Conservation (phyloP, 1,140 invertebrate species). For the Lepidurus apus region DNA sequence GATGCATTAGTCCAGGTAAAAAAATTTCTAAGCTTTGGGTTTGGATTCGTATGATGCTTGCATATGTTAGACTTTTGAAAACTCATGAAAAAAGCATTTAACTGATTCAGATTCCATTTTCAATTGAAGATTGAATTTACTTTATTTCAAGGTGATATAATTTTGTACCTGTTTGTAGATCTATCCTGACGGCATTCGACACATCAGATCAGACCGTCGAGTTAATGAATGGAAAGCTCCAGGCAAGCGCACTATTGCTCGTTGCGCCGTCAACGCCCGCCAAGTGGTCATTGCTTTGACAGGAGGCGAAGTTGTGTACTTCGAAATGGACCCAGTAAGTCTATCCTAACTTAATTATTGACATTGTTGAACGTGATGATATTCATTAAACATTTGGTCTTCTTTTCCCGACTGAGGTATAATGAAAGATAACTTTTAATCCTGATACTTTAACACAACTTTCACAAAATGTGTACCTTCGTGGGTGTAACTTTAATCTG, state of each 20-base stretch:
- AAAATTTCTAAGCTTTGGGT: conserved; percentile 31
- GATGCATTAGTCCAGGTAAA: conserved; percentile 92
- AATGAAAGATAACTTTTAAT: background rate
- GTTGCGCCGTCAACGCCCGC: conserved; percentile 96
- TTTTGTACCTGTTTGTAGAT: conserved; percentile 53
- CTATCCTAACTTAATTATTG: conserved; percentile 28
- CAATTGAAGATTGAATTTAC: background rate
- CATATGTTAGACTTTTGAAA: conserved; percentile 31
- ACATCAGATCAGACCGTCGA: conserved; percentile 93
- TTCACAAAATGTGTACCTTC: background rate
- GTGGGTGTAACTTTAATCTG: background rate
- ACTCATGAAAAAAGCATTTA: conserved; percentile 40
- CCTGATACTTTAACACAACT: background rate
- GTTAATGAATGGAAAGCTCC: conserved; percentile 99
- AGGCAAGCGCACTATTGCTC: conserved; percentile 92
- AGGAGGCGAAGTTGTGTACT: conserved; percentile 97
- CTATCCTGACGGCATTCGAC: conserved; percentile 97
- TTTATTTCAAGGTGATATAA: conserved; percentile 29
- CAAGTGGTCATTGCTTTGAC: conserved; percentile 97
- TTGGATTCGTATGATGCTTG: background rate
- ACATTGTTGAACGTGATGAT: background rate
- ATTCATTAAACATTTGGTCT: conserved; percentile 31
- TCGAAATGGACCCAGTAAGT: conserved; percentile 98
- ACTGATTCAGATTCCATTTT: conserved; percentile 37
- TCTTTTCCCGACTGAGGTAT: conserved; percentile 24